Base-by-base conservation (phyloP, 2,888 invertebrate genomes). In the Thera britannica region DNA sequence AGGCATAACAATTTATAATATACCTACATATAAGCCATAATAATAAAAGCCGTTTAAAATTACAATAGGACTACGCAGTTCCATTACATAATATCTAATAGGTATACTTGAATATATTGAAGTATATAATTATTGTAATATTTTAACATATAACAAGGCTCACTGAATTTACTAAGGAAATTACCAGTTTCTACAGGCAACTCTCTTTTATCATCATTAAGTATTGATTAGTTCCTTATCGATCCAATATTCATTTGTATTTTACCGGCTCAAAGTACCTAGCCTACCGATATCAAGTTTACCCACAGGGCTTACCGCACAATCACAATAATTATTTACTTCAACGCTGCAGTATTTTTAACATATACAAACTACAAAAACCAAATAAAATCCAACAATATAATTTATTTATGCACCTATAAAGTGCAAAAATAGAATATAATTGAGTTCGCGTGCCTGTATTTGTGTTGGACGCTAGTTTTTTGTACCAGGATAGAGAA, bases 201-300 rank as follows among this genome's bases (percentile, higher is more conserved):
- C 52, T 52, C 34, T 52, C 34, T 34, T 52, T 52, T 51, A 51
- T 52, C 52, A 52, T 52, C 34, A 23, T 23, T 23, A 23, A 52
- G 34, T 62, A 52, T 65, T 59, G 49, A 69, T 69, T 59, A 58
- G 65, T 65, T 69, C 65, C 51, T 69, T 65, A 69, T 65, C 51
- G 62, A 61, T 63, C 46, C 5, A 38, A 58, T 61, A n/a, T 61
- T 23, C 11, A 55, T 11, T 34, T 35, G 6, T 55, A 36, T 3
- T 34, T 9, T 52, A 52, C 9, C n/a, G 44, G 44, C 44, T 46
- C 44, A 7, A 9, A 34, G 9, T 52, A 52, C 52, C 23, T 2
- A 41, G 5, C 41, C 23, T 23, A 23, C 23, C 23, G 23, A 23
- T 23, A 23, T 23, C 23, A 23, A 1, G 23, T 23, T 23, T 23